These are phyloP conservation scores for Syndactyla subalaris DNA, from an alignment of 2,797 vertebrate species.

Conservation along the genomic window DNA sequence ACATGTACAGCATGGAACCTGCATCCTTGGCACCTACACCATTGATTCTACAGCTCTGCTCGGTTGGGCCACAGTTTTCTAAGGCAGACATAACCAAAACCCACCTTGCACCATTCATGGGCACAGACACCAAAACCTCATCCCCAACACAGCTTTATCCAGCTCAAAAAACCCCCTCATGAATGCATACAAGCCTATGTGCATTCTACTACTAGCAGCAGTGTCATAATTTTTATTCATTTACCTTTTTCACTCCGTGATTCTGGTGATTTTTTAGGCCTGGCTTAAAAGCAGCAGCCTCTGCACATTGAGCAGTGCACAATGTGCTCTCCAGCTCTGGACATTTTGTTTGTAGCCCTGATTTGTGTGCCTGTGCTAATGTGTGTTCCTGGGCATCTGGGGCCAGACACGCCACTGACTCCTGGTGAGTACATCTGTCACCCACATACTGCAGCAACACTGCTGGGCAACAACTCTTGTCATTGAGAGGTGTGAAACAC, in stretches of 20 bases:
- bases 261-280: background rate
- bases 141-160: background rate
- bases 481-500: background rate
- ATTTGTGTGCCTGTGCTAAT: background rate
- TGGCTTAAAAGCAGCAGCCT: slow-evolving; percentile 5
- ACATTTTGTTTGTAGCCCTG: background rate
- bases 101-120: background rate
- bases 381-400: background rate
- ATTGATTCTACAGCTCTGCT: background rate
- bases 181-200: background rate
- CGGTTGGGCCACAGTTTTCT: background rate
- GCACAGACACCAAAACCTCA: background rate
- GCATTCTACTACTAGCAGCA: background rate
- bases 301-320: background rate
- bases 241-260: background rate
- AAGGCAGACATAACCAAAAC: rapidly evolving
- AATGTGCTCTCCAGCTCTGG: background rate
- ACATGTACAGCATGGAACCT: background rate
- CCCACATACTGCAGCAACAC: background rate
- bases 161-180: rapidly evolving
- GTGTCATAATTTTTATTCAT: background rate
- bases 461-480: background rate
- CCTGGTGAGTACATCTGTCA: slow-evolving; percentile 4
- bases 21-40: background rate
- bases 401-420: background rate